Percentiles rank a stretch among this genome's conserved stretches.
Conservation (phyloP, 2,113 vertebrate species). For the Syngnathus typhle region DNA sequence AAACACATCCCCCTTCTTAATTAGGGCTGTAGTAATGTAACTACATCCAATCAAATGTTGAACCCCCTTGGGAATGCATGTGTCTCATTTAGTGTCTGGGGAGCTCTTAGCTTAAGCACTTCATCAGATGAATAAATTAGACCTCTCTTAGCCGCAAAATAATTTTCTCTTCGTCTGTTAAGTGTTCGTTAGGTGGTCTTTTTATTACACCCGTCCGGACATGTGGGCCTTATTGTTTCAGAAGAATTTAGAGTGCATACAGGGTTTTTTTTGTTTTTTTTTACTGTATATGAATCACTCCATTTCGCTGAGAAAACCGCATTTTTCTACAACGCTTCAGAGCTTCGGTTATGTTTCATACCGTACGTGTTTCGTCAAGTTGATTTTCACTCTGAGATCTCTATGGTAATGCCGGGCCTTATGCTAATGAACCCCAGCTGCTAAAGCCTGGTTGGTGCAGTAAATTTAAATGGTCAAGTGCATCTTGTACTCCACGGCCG, state of each 20-base stretch:
- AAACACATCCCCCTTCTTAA: constrained; percentile 74
- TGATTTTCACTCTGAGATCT: constrained; percentile 46
- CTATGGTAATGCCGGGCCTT: constrained; percentile 41
- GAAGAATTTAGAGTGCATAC: background rate
- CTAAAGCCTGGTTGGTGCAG: constrained; percentile 87
- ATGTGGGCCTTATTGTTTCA: constrained; percentile 21
- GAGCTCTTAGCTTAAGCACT: constrained; percentile 75
- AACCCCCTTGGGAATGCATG: constrained; percentile 64
- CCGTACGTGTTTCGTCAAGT: constrained; percentile 13
- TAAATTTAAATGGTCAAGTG: constrained; percentile 98
- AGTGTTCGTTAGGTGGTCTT: constrained; percentile 58
- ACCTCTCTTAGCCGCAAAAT: constrained; percentile 71
- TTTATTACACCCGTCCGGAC: constrained; percentile 41
- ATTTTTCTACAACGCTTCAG: background rate
- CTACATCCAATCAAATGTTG: constrained; percentile 71
- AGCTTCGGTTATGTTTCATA: background rate
- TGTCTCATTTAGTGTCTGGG: constrained; percentile 72
- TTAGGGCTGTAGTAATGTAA: constrained; percentile 73
- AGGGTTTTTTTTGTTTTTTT: background rate
- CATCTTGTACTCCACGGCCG: constrained; percentile 88
- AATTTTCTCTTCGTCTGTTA: constrained; percentile 60
- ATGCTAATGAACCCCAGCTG: constrained; percentile 91
- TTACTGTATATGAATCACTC: constrained; percentile 1
- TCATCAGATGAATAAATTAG: constrained; percentile 77
- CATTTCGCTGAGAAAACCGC: background rate